Base-by-base conservation (phyloP, 1,140 invertebrate genomes). In the Brachionus calyciflorus region DNA sequence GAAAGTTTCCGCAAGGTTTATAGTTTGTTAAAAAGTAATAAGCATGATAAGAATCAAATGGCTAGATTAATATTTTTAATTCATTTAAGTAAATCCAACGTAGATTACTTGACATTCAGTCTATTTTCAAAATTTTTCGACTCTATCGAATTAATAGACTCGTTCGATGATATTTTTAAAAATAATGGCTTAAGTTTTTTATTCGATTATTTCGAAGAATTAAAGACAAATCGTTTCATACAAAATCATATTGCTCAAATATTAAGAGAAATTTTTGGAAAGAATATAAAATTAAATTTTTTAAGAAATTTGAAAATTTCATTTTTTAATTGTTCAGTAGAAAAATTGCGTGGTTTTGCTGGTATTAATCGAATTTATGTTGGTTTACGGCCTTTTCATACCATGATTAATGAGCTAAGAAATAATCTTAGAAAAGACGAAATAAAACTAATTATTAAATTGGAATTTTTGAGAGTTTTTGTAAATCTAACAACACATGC, bases 121-220 rank as follows among this genome's bases (percentile, higher is more conserved):
- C 37, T 60, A n/a, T 60, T 60, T 60, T 60, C 37, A n/a, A 60
- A 60, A 60, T 37, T 60, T 37, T 60, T 60, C 37, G 55, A 60
- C 37, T 60, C 55, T 1, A 60, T 60, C 30, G 55, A 60, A 37
- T 30, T 60, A 19, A 9, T 60, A 1, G 19, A 57, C 14, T 28
- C 53, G 7, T 14, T 19, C 30, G 37, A 30, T 37, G 9, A 60
- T 33, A 4, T n/a, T 9, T 6, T n/a, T 7, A 33, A 37, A 60
- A 37, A 60, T 28, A 9, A 55, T 55, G 53, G 33, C 14, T 17
- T 60, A 7, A 37, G 37, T 60, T 60, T 60, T 60, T 37, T 60
- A 7, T 37, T 19, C 5, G 55, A 60, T 17, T 12, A 33, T 17
- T 60, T 60, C 19, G 28, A 37, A n/a, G 19, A 60, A 33, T 60